Evolutionary conservation across 1,140 invertebrate genomes (phyloP).

Genomic region (Drosophila trapezifrons): DNA sequence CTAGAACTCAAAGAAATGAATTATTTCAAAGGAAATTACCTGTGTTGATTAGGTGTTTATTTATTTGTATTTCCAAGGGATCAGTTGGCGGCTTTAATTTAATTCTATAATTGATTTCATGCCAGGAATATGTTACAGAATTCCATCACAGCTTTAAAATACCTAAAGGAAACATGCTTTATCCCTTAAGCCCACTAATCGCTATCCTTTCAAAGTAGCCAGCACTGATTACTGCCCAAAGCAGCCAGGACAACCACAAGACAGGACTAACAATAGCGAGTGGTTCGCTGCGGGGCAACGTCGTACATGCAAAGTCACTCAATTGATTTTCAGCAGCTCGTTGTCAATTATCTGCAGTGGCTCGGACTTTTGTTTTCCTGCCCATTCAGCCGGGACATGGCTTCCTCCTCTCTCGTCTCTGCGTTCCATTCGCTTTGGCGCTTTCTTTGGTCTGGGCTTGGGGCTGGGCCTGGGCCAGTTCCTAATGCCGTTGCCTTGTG

Average conservation of each 20-base stretch:
- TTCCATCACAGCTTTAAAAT: too few species aligned
- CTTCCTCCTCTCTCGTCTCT: constrained; percentile 12
- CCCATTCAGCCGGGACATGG: constrained; percentile 42
- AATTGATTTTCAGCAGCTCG: constrained; percentile 74
- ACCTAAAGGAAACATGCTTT: too few species aligned
- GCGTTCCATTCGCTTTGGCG: not conserved
- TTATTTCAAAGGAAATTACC: constrained; percentile 8
- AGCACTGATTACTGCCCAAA: constrained; percentile 18
- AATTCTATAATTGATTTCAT: not conserved
- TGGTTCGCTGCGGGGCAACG: constrained; percentile 14
- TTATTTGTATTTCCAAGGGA: not conserved
- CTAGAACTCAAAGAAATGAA: not conserved
- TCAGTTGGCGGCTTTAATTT: not conserved
- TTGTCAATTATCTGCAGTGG: constrained; percentile 70
- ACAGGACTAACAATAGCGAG: constrained; percentile 23
- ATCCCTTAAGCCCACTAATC: too few species aligned
- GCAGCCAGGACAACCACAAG: constrained; percentile 23
- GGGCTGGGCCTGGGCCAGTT: too few species aligned
- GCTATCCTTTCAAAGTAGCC: not conserved
- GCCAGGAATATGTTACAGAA: too few species aligned
- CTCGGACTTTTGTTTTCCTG: constrained; percentile 56
- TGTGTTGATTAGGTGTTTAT: constrained; percentile 11
- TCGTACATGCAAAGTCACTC: constrained; percentile 72
- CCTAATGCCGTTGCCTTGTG: constrained; percentile 64
- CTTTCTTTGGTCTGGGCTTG: not conserved